Evolutionary conservation across 2,113 vertebrate genomes (phyloP).

Genomic region (Lophius piscatorius): DNA sequence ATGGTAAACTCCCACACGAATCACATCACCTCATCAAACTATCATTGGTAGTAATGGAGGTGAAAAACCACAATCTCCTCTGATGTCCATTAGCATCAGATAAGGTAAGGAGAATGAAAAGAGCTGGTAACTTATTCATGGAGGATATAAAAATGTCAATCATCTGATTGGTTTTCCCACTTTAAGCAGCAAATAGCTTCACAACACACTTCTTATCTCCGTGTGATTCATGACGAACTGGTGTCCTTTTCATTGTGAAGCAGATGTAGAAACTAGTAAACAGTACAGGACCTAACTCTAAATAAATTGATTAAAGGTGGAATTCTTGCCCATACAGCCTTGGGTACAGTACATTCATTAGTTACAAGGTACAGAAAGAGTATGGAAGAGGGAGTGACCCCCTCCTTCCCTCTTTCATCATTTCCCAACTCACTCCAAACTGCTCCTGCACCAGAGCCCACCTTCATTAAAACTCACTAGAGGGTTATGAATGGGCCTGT

Average conservation of each 20-base stretch:
- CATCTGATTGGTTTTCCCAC: constrained; percentile 3
- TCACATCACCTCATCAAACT: too few relatives aligned
- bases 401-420: constrained; percentile 5
- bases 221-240: too few relatives aligned
- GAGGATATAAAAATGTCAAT: not conserved
- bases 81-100: not conserved
- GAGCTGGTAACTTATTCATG: too few relatives aligned
- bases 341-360: constrained; percentile 34
- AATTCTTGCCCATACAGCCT: constrained; percentile 6
- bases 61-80: too few relatives aligned
- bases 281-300: not conserved
- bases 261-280: not conserved
- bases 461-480: constrained; percentile 81
- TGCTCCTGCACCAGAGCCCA: constrained; percentile 63
- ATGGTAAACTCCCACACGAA: too few relatives aligned
- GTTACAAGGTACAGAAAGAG: constrained; percentile 32
- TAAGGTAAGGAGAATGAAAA: not conserved
- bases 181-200: constrained; percentile 3
- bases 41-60: too few relatives aligned
- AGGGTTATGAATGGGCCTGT: constrained; percentile 84
- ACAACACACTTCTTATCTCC: too few relatives aligned
- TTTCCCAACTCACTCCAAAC: constrained; percentile 5
- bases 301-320: constrained; percentile 28
- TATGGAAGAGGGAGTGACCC: constrained; percentile 46
- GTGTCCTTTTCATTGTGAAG: too few relatives aligned